A percentile compares a stretch with the other conserved stretches of the same genome.
Evolutionary conservation across 2,888 invertebrate genomes (phyloP).

Genomic region (Mythimna pallens): DNA sequence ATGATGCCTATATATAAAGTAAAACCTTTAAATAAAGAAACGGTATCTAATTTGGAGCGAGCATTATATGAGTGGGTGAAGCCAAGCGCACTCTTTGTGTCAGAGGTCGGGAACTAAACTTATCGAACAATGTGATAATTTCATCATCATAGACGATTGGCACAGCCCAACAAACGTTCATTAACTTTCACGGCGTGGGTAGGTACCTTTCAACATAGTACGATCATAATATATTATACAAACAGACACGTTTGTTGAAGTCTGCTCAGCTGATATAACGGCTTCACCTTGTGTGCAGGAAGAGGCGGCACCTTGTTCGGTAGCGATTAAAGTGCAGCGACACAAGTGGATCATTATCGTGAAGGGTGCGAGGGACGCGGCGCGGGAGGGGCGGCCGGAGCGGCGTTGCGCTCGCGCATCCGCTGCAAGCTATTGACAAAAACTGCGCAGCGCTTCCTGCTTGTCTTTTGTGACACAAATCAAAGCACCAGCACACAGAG

Average conservation of each 20-base stretch:
- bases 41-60: conserved; percentile 5
- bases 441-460: conserved; percentile 57
- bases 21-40: conserved; percentile 6
- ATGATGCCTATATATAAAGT: background rate
- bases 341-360: conserved; percentile 45
- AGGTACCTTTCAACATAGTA: too few relatives aligned
- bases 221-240: too few relatives aligned
- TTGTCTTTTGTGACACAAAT: conserved; percentile 25
- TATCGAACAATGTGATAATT: conserved; percentile 21
- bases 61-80: conserved; percentile 1
- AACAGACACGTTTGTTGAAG: background rate
- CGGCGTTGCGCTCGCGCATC: conserved; percentile 54
- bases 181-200: background rate
- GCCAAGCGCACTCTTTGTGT: conserved; percentile 4
- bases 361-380: background rate
- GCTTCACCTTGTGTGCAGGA: conserved; percentile 45
- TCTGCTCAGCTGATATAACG: conserved; percentile 26
- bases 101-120: conserved; percentile 12
- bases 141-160: conserved; percentile 4
- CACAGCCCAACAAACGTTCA: too few relatives aligned
- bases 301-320: conserved; percentile 50
- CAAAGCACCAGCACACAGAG: conserved; percentile 2
- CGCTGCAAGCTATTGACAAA: conserved; percentile 55
- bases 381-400: background rate
- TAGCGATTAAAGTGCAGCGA: conserved; percentile 44